Base-by-base conservation (phyloP, 30 jellyfish, hydroid and myxozoan genomes). In the Aurelia coerulea region DNA sequence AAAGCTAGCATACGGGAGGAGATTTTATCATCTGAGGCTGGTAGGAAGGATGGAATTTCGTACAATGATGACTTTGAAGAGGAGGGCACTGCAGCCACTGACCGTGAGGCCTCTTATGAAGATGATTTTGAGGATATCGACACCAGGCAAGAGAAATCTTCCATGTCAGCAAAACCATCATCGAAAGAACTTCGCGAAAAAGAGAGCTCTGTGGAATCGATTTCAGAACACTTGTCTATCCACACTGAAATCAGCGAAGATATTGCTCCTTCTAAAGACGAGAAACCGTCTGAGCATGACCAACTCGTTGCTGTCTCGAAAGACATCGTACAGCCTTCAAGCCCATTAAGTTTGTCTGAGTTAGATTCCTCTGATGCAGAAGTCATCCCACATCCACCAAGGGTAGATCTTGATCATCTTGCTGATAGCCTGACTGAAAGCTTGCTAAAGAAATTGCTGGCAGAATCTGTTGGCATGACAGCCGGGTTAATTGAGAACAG, bases 391-490 rank as follows among this genome's bases (percentile, higher is more conserved):
- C 85, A 23, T 32, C 97, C 97, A 29, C 88, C 87, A 17, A 68
- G 90, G 65, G 80, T 90, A 1, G 97, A 90, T 77, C 56, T 88
- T 54, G 70, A 73, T 13, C 80, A 78, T 17, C 85, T 90, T 18
- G 99, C 98, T 23, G 99, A 87, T 46, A 81, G 87, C 39, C 80
- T 95, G 15, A 81, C 98, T 4, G 96, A 90, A 16, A 77, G 97
- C 31, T 33, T 95, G 62, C 62, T 95, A 69, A 81, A 73, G 19
- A 77, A 81, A n/a, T 56, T 95, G 49, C 56, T 95, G 62, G 74
- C 74, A n/a, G 99, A 95, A 65, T 62, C 97, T 1, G 68, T 83
- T 10, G 68, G 39, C 11, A 35, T 51, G 13, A 59, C 81, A 3
- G 56, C 58, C 15, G 69, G 68, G 16, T 37, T 65, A 13, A 46